Conservation (phyloP, 2,797 vertebrate species). For the Halcyon smyrnensis region DNA sequence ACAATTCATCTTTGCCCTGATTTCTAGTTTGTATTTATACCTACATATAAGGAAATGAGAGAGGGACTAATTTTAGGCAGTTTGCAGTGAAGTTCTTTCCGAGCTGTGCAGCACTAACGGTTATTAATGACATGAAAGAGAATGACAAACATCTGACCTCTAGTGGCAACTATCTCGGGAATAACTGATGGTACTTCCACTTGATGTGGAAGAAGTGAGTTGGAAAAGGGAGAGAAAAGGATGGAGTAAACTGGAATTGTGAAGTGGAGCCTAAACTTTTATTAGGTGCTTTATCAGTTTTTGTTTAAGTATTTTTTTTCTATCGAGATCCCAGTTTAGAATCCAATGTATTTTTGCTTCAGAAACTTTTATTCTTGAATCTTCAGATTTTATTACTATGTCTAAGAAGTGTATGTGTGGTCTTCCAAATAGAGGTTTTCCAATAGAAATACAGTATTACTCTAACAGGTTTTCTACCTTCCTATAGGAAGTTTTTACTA, state of each 20-base stretch:
- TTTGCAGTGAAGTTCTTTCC: background rate
- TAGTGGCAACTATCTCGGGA: conserved; percentile 15
- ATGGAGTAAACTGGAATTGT: background rate
- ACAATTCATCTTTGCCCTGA: background rate
- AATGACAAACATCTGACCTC: conserved; percentile 51
- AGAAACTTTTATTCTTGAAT: background rate
- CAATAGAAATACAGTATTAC: background rate
- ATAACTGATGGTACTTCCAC: background rate
- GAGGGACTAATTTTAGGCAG: background rate
- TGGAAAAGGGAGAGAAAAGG: background rate
- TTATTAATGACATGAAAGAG: background rate
- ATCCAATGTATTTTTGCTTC: background rate
- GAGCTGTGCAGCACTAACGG: background rate
- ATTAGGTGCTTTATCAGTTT: background rate
- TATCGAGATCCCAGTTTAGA: background rate
- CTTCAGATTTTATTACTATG: background rate
- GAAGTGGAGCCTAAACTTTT: background rate
- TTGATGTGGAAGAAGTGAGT: background rate
- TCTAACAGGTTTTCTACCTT: background rate
- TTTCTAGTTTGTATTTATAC: background rate
- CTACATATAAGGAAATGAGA: background rate
- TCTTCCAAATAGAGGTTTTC: background rate
- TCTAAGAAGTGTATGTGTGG: background rate
- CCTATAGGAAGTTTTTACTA: background rate
- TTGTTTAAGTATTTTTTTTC: background rate